Evolutionary conservation across 2,797 vertebrate species (phyloP).

Genomic region (Eidolon dupreanum): DNA sequence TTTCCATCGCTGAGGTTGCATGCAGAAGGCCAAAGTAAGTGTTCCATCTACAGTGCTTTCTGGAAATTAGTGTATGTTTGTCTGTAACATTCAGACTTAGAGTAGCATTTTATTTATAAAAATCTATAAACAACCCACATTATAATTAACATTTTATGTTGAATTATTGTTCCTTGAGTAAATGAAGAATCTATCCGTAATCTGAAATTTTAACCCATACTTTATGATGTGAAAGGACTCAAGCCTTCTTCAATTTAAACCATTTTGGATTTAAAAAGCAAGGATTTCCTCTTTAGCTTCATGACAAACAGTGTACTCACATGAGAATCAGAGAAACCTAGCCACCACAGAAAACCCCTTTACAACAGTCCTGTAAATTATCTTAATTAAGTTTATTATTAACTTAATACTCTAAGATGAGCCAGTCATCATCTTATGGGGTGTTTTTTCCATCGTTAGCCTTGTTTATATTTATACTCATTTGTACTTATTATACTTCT

Average conservation of each 20-base stretch:
- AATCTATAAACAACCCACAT: neutral
- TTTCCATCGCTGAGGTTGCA: neutral
- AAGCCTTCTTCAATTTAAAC: neutral
- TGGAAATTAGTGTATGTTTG: neutral
- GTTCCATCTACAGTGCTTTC: neutral
- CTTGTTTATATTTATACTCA: neutral
- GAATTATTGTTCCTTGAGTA: neutral
- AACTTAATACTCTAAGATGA: neutral
- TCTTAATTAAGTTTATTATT: too few species aligned
- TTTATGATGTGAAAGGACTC: neutral
- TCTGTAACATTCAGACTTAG: neutral
- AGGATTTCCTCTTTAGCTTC: neutral
- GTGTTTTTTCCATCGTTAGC: neutral
- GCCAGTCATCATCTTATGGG: neutral
- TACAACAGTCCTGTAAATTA: neutral
- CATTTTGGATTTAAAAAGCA: neutral
- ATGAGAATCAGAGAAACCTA: neutral
- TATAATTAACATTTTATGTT: neutral
- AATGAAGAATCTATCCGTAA: neutral
- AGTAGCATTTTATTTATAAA: conserved; percentile 2
- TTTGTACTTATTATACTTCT: neutral
- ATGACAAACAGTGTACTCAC: neutral
- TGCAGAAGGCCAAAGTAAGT: neutral
- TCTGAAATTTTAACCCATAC: conserved; percentile 20
- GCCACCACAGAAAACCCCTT: neutral